phyloP scores from a whole-genome alignment of 2,888 invertebrate genomes.

The Ctena decussata region DNA sequence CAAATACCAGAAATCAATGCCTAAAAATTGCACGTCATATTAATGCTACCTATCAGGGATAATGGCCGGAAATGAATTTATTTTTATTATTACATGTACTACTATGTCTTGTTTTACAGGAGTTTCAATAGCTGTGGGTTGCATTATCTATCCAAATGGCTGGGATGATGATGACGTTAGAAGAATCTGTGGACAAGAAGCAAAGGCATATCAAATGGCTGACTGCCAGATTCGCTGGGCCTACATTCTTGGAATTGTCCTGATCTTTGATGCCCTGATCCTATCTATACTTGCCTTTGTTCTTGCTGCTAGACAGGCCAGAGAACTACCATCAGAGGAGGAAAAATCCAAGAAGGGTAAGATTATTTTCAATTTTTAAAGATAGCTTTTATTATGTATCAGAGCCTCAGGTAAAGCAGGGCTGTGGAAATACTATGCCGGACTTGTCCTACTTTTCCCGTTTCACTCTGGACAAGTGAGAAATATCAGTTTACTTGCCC shows the following conservation, averaged over 20 bases:
- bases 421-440: no score
- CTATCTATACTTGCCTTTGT: conserved; percentile 97
- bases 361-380: neutral
- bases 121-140: conserved; percentile 94
- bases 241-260: conserved; percentile 96
- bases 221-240: conserved; percentile 94
- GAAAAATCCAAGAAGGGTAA: conserved; percentile 68
- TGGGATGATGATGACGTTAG: conserved; percentile 95
- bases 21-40: no score
- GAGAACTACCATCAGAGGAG: conserved; percentile 69
- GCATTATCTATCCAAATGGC: conserved; percentile 95
- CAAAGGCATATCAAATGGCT: conserved; percentile 92
- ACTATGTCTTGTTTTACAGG: conserved; percentile 89
- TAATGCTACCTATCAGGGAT: no score
- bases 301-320: conserved; percentile 93
- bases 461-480: no score
- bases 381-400: no score
- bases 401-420: no score
- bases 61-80: no score
- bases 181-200: conserved; percentile 93
- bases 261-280: conserved; percentile 93
- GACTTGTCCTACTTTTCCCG: no score
- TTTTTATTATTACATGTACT: no score
- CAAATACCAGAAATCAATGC: no score
- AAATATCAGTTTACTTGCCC: no score